Conservation (phyloP, 2,888 invertebrate species). For the Acrobasis suavella region DNA sequence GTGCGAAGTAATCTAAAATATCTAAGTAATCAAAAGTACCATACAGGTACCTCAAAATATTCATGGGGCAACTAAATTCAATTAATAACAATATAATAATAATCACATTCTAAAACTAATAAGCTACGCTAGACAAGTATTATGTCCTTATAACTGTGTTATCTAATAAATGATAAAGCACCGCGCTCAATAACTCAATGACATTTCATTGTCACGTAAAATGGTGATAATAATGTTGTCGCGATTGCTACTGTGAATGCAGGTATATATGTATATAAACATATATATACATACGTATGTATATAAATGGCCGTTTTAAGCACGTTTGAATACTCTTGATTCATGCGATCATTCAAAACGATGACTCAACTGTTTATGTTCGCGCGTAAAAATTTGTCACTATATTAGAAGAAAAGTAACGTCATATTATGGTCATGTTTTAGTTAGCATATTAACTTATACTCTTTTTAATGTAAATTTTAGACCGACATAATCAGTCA, state of each 20-base stretch:
- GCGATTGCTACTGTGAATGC: constrained; percentile 17
- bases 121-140: neutral
- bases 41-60: too few relatives aligned
- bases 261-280: neutral
- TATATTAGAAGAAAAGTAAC: neutral
- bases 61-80: too few relatives aligned
- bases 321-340: constrained; percentile 24
- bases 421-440: neutral
- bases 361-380: constrained; percentile 52
- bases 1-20: too few relatives aligned
- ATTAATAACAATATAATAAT: neutral
- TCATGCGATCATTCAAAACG: constrained; percentile 23
- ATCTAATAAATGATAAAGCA: constrained; percentile 18
- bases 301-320: neutral
- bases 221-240: constrained; percentile 53
- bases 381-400: constrained; percentile 17
- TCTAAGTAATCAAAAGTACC: too few relatives aligned
- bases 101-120: neutral
- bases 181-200: constrained; percentile 33
- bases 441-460: neutral
- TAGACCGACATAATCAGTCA: neutral
- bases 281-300: too few relatives aligned
- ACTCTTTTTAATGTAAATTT: neutral
- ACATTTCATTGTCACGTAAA: constrained; percentile 37
- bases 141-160: neutral